phyloP scores from a whole-genome alignment of 2,113 vertebrate genomes.

The Pomatostomus ruficeps region DNA sequence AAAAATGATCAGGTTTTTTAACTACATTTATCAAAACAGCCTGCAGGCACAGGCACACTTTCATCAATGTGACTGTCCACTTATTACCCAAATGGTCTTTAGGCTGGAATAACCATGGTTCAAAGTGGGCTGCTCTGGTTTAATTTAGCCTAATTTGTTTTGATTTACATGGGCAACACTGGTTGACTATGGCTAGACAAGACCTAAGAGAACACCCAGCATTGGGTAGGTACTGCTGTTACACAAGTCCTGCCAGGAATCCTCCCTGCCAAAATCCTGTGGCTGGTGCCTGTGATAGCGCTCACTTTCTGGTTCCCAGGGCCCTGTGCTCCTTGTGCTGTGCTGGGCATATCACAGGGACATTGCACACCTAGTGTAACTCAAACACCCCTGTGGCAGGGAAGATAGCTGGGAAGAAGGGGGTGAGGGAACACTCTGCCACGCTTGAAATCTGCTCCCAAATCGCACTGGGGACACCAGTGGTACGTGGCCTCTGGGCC shows the following conservation, averaged over 20 bases:
- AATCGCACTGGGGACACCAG: neutral
- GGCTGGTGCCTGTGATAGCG: rapidly evolving
- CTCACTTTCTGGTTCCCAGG: neutral
- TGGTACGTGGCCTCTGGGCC: neutral
- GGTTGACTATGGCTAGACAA: neutral
- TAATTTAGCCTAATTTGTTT: neutral
- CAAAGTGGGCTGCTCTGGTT: neutral
- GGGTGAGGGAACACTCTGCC: neutral
- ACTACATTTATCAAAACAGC: neutral
- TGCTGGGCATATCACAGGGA: neutral
- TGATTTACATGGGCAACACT: neutral
- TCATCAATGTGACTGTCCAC: neutral
- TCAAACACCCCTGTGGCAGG: neutral
- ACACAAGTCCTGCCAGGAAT: neutral
- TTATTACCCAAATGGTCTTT: neutral
- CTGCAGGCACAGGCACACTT: neutral
- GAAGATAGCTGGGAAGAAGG: neutral
- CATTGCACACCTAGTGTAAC: neutral
- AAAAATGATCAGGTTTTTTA: neutral
- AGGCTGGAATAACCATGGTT: neutral
- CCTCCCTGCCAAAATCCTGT: neutral
- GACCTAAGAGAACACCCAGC: neutral
- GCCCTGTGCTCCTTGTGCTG: neutral
- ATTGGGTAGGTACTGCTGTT: neutral
- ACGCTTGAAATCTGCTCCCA: neutral